These are phyloP conservation scores for Oncopeltus fasciatus DNA, from an alignment of 1,140 invertebrate species.

Conservation along the genomic window DNA sequence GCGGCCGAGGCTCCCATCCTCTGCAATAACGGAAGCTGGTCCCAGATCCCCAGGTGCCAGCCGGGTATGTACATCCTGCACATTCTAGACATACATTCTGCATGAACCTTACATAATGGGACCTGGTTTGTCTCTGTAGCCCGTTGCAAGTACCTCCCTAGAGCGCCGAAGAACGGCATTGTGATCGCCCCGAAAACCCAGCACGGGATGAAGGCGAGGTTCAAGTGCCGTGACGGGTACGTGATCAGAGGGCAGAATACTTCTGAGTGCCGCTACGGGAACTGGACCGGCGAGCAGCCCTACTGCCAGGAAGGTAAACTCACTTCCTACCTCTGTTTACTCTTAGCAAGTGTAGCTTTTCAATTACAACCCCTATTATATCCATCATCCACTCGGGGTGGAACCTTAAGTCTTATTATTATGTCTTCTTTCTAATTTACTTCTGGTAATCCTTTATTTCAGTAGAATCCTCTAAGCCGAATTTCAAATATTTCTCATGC, in stretches of 20 bases:
- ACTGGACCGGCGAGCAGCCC: slow-evolving; percentile 78
- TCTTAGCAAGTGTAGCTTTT: no score
- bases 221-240: slow-evolving; percentile 84
- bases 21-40: slow-evolving; percentile 94
- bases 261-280: slow-evolving; percentile 74
- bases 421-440: no score
- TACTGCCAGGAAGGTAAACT: slow-evolving; percentile 63
- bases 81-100: no score
- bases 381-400: no score
- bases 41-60: slow-evolving; percentile 75
- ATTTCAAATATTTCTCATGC: no score
- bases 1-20: slow-evolving; percentile 54
- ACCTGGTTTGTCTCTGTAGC: slow-evolving; percentile 30
- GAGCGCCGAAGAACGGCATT: slow-evolving; percentile 76
- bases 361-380: no score
- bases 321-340: no score
- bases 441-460: no score
- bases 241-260: slow-evolving; percentile 52
- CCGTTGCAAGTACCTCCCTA: slow-evolving; percentile 78
- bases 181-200: slow-evolving; percentile 91
- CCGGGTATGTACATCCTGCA: slow-evolving; percentile 48
- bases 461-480: no score
- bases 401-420: no score
- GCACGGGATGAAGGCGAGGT: slow-evolving; percentile 83
- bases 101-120: no score